Evolutionary conservation across 2,888 invertebrate genomes (phyloP).

Genomic region (Phaonia tiefii): DNA sequence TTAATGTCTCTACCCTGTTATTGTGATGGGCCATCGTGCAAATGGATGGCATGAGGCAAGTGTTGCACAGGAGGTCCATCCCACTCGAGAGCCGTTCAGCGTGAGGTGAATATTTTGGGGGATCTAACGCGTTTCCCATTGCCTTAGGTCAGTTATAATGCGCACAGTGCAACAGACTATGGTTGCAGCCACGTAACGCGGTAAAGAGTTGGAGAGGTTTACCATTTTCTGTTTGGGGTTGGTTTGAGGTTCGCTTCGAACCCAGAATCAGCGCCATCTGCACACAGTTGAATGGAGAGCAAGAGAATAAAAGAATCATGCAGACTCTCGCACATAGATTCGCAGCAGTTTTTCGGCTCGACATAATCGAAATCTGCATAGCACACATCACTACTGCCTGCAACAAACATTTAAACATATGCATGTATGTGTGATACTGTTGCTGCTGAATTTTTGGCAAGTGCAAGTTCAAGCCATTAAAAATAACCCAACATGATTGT

Average conservation of each 20-base stretch:
- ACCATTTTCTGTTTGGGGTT: no score
- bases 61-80: neutral
- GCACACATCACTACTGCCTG: no score
- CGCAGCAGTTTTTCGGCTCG: neutral
- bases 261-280: neutral
- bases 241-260: constrained; percentile 10
- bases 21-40: neutral
- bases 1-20: constrained; percentile 47
- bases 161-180: neutral
- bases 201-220: neutral
- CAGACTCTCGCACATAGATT: neutral
- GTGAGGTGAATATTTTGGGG: constrained; percentile 24
- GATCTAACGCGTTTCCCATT: constrained; percentile 57
- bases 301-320: neutral
- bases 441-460: constrained; percentile 70
- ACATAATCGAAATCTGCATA: no score
- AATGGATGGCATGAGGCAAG: neutral
- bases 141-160: constrained; percentile 57
- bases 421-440: neutral
- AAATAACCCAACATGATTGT: constrained; percentile 24
- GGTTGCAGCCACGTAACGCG: no score
- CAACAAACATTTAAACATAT: neutral
- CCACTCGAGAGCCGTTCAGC: neutral
- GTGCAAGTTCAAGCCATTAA: constrained; percentile 76
- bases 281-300: neutral